Evolutionary conservation across 1,140 invertebrate genomes (phyloP), one percentile per base, ranked within the genome.

Genomic region (Lethrus apterus): DNA sequence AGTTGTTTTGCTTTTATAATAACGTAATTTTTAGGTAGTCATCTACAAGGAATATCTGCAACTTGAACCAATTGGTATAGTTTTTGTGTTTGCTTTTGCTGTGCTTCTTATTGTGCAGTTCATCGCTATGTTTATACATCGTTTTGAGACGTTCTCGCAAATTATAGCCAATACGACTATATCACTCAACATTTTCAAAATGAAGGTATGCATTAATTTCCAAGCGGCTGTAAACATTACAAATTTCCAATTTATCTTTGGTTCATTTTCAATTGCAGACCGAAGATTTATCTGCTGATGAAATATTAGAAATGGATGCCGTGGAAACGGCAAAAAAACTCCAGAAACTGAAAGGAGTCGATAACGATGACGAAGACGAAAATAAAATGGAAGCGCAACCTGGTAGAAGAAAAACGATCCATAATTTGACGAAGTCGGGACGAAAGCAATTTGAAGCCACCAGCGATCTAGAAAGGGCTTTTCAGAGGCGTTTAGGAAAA

Each of bases 131-230:
- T 69, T 90, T 17, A 72, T 87, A 50, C 89, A 93, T 71, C 75
- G 89, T 19, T 87, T 90, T 53, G 80, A 78, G 11, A 93, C 90
- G 0, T 78, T 91, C 56, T 78, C 83, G 1, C 89, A 93, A 63
- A 81, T 93, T 46, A 69, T 93, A 47, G 81, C 88, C 1, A 84
- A 84, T 36, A 86, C 83, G 1, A 71, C 75, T 44, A 65, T 89
- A 20, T 57, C 68, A 35, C 64, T 62, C 58, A 56, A 58, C 14
- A 56, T 55, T 2, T 65, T 58, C 19, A 46, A 46, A 7, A 60
- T 57, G 31, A 57, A 64, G 35, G 61, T 56, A 51, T 41, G 40
- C 11, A 40, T 26, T 42, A 42, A 26, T 21, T 23, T 42, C 42
- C 19, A 29, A 29, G 24, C 13, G 13, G 30, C 13, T 29, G 15